phyloP scores from a whole-genome alignment of 2,888 invertebrate genomes.

The Thera obeliscata region DNA sequence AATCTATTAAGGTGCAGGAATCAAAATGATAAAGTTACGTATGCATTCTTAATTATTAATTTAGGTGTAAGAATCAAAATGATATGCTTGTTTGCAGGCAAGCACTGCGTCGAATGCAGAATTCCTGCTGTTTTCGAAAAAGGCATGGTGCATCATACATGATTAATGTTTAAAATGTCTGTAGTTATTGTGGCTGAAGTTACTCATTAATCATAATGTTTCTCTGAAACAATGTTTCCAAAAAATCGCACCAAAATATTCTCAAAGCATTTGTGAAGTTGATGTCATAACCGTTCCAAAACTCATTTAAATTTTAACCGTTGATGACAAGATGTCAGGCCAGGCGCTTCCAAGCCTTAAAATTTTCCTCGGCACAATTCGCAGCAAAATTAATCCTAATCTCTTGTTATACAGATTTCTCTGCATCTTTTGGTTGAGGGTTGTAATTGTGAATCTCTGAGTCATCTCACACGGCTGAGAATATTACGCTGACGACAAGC shows the following conservation, averaged over 20 bases:
- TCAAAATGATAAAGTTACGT: not conserved
- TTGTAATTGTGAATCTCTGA: constrained; percentile 49
- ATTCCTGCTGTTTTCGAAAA: constrained; percentile 5
- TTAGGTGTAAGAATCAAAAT: too few relatives aligned
- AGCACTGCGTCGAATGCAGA: constrained; percentile 16
- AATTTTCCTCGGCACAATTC: not conserved
- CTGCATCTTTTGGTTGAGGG: not conserved
- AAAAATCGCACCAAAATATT: constrained; percentile 5
- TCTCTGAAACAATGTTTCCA: constrained; percentile 5
- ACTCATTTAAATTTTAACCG: constrained; percentile 12
- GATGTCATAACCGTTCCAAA: not conserved
- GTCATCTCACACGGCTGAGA: constrained; percentile 43
- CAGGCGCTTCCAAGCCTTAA: constrained; percentile 7
- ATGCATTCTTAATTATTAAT: not conserved
- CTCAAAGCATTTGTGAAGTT: constrained; percentile 15
- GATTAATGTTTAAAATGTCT: constrained; percentile 4
- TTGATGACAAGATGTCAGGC: constrained; percentile 12
- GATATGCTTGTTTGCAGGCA: not conserved
- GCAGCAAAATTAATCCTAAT: not conserved
- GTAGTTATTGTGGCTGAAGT: not conserved
- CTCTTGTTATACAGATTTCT: not conserved
- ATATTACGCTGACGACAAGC: constrained; percentile 42
- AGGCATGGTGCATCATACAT: not conserved
- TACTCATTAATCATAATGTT: not conserved
- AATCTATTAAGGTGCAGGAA: not conserved